Base-by-base conservation (phyloP, 1,140 invertebrate genomes). In the Cydia strobilella region DNA sequence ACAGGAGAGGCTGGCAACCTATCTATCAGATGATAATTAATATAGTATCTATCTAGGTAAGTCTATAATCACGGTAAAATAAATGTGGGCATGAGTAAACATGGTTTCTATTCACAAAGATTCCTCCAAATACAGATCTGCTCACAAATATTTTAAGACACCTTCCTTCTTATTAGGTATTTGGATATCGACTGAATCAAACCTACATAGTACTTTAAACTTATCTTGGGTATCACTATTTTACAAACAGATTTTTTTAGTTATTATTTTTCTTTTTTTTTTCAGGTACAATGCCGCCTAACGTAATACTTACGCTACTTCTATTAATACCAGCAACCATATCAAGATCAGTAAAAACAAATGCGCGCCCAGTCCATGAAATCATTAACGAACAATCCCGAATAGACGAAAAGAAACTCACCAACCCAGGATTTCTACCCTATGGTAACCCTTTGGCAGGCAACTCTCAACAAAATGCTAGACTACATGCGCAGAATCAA, bases 371-470 rank as follows among this genome's bases (percentile, higher is more conserved):
- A 5, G 90, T 91, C 4, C 84, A 88, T 35, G 91, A 93, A 82
- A 79, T 89, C 3, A 83, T 91, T 18, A 91, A 91, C 72, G 91
- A 93, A 84, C 90, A 90, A 84, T 75, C 83, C 0, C 85, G 88
- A 77, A 82, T 84, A 54, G 90, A 92, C 39, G 90, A 93, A 6
- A 86, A 82, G 59, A 77, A 76, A 75, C 27, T 35, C 31, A 84
- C 63, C 27, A 76, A 12, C 18, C 78, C 82, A 2, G 81, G 80
- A 2, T 75, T 74, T 31, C 51, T 90, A 35, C 87, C 89, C n/a
- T 93, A 90, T 63, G 89, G 87, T 0, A 93, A 93, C 42, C 91
- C 91, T 5, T 74, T 93, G 73, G 90, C 87, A 62, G 90, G 89
- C 0, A 90, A 91, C 74, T 87, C 88, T 0, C 80, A 83, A 75